Base-by-base conservation (phyloP, 2,113 vertebrate species). In the Prinia subflava region DNA sequence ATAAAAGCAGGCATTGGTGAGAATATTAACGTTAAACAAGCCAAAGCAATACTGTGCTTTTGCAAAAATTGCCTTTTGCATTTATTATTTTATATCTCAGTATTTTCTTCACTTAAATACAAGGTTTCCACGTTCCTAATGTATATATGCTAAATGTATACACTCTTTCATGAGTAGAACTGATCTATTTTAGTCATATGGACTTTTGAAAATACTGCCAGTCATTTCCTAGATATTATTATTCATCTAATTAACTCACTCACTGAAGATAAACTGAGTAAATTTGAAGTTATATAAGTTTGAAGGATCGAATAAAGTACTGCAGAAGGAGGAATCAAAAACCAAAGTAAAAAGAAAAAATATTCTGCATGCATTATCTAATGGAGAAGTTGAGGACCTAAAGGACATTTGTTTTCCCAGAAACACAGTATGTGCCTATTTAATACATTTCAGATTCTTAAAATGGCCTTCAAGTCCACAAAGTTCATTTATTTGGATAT, bases 281-380 rank as follows among this genome's bases (percentile, higher is more conserved):
- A 70, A 71, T 89, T 70, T 56, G n/a, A 31, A 63, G 7, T 74
- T 56, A 33, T 13, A 33, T 56, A 80, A 86, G 63, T 95, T 97
- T 95, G 94, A 97, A 97, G 97, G 96, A 95, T 97, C 94, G 69
- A 93, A 96, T 91, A 93, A 96, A 95, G 90, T 96, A 96, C 65
- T 84, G 56, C 33, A 95, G 35, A 41, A 91, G 49, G 35, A 74
- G 62, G 49, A 87, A 86, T 39, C 88, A 74, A 82, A 74, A 81
- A 76, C 85, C 55, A 91, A 91, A 92, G 63, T 33, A 89, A 95
- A 91, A 30, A 20, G 20, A 23, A 71, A 53, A 30, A n/a, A 21
- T 33, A 17, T 31, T 71, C n/a, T 77, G 92, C 97, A 97, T 97
- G 90, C 95, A 41, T 94, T 92, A 73, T 93, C 76, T 50, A 75